These are phyloP conservation scores for Pycnomerus fuliginosus DNA, from an alignment of 2,888 invertebrate genomes.

Conservation along the genomic window DNA sequence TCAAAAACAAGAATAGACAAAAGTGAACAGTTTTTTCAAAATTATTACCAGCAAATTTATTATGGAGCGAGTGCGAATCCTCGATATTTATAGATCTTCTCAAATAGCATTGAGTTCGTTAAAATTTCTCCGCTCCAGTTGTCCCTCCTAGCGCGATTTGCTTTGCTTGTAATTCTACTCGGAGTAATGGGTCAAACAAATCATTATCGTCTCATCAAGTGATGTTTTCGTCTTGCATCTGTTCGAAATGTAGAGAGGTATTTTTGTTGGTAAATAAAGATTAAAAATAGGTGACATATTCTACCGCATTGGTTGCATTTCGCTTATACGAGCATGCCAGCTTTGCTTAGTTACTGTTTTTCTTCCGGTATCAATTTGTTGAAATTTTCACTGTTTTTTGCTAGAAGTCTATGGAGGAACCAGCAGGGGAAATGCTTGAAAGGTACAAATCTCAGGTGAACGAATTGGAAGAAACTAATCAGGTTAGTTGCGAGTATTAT, in stretches of 20 bases:
- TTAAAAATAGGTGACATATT: no score
- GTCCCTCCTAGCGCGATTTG: no score
- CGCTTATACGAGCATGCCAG: conserved; percentile 44
- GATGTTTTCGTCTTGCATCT: conserved; percentile 34
- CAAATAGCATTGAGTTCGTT: conserved; percentile 16
- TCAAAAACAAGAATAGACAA: no score
- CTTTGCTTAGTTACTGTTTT: conserved; percentile 29
- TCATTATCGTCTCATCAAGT: conserved; percentile 9
- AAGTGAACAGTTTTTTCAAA: no score
- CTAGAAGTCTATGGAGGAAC: conserved; percentile 43
- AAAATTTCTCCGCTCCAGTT: conserved; percentile 12
- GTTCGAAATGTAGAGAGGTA: conserved; percentile 30
- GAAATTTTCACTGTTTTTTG: conserved; percentile 32
- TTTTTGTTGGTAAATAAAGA: conserved; percentile 9
- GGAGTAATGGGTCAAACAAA: no score
- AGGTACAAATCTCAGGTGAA: conserved; percentile 44
- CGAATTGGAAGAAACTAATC: conserved; percentile 49
- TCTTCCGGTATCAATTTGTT: conserved; percentile 23
- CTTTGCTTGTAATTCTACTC: conserved; percentile 1
- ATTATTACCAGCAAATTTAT: no score
- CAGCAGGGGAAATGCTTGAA: conserved; percentile 41
- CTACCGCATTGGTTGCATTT: no score
- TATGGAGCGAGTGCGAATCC: no score
- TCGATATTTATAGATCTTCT: conserved; percentile 15
- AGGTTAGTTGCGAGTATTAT: conserved; percentile 45